Conservation (phyloP, 2,888 invertebrate species). For the Drosophila aldrichi region DNA sequence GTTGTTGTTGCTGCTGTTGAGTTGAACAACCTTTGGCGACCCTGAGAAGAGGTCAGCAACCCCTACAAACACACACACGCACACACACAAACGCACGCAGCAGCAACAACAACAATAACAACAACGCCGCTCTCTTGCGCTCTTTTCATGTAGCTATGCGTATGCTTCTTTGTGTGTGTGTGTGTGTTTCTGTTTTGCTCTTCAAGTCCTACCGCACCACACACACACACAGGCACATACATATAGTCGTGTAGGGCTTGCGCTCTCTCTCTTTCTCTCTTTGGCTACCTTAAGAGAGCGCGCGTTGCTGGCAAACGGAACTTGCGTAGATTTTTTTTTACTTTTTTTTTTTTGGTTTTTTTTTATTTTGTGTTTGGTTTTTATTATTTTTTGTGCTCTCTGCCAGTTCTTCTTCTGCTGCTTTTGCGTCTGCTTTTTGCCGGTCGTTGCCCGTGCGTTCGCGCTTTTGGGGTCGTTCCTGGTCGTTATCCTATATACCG, state of each 20-base stretch:
- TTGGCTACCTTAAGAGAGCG: conserved; percentile 7
- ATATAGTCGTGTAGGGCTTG: conserved; percentile 10
- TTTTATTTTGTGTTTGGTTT: conserved; percentile 1
- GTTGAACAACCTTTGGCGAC: conserved; percentile 85
- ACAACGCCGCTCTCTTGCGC: conserved; percentile 25
- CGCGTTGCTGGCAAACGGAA: not conserved
- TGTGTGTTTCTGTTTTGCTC: conserved; percentile 15
- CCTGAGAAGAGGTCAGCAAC: conserved; percentile 86
- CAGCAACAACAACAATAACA: conserved; percentile 21
- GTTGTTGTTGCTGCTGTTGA: conserved; percentile 39
- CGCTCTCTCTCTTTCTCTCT: conserved; percentile 4
- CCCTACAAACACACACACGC: conserved; percentile 68
- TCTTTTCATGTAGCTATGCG: conserved; percentile 1
- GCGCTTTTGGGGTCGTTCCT: conserved; percentile 83
- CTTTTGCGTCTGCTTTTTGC: conserved; percentile 53
- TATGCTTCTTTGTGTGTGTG: conserved; percentile 3
- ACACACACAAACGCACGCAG: conserved; percentile 23
- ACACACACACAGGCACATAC: not conserved
- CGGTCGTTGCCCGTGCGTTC: conserved; percentile 71
- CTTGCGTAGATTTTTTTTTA: conserved; percentile 19
- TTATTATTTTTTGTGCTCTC: not conserved
- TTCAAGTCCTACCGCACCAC: conserved; percentile 44
- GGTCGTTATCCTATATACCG: conserved; percentile 85
- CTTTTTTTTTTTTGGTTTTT: not conserved
- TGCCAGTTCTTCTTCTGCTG: conserved; percentile 7